These are phyloP conservation scores for Elegia similella DNA, from an alignment of 2,888 invertebrate genomes.

Conservation along the genomic window DNA sequence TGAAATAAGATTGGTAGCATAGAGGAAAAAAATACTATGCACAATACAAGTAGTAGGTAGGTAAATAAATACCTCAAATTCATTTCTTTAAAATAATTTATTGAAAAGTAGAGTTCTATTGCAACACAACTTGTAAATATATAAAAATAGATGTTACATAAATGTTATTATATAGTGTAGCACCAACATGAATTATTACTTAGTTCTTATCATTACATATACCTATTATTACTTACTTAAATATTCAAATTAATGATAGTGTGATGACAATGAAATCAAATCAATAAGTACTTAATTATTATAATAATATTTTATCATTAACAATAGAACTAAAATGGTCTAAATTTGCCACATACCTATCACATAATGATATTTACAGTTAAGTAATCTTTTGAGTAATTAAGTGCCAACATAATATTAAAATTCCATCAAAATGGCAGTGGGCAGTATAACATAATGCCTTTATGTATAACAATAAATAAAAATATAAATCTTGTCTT, in stretches of 20 bases:
- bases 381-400: neutral
- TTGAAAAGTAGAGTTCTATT: neutral
- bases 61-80: neutral
- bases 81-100: neutral
- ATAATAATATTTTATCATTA: neutral
- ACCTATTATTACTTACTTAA: neutral
- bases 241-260: neutral
- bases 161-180: slow-evolving; percentile 29
- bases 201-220: slow-evolving; percentile 26
- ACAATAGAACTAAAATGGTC: slow-evolving; percentile 22
- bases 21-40: too few species aligned
- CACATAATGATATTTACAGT: slow-evolving; percentile 2
- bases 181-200: slow-evolving; percentile 44
- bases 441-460: neutral
- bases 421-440: neutral
- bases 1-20: too few species aligned
- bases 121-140: slow-evolving; percentile 12
- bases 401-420: neutral
- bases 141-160: slow-evolving; percentile 19
- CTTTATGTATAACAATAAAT: neutral
- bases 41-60: neutral
- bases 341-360: slow-evolving; percentile 13
- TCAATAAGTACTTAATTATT: neutral
- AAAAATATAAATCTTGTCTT: neutral
- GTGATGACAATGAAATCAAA: neutral